Evolutionary conservation across 30 jellyfish, hydroid and myxozoan species (phyloP).

Genomic region (Turritopsis dohrnii): DNA sequence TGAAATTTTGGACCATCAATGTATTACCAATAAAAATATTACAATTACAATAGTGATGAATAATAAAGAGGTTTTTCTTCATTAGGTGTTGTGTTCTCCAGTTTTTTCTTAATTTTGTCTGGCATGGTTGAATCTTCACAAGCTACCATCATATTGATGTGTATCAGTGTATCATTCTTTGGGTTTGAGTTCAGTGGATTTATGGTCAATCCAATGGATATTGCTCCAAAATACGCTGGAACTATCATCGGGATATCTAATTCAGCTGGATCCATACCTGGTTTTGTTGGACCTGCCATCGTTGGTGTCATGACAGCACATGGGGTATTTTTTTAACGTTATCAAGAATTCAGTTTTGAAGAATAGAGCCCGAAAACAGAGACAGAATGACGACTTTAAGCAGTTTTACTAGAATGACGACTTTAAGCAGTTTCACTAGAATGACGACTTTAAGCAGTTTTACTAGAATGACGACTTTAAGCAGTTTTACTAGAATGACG

Average conservation of each 20-base stretch:
- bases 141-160: constrained; percentile 60
- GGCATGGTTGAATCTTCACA: constrained; percentile 69
- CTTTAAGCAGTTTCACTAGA: too few relatives aligned
- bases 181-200: constrained; percentile 92
- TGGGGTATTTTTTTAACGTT: constrained; percentile 47
- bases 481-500: too few relatives aligned
- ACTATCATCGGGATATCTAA: constrained; percentile 82
- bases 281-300: constrained; percentile 89
- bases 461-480: too few relatives aligned
- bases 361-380: too few relatives aligned
- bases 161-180: constrained; percentile 84
- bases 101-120: constrained; percentile 47
- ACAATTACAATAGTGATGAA: background rate
- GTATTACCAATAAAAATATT: too few relatives aligned
- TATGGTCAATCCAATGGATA: constrained; percentile 94
- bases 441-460: too few relatives aligned
- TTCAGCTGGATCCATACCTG: constrained; percentile 75
- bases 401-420: too few relatives aligned
- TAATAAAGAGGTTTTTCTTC: background rate
- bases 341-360: too few relatives aligned
- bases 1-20: too few relatives aligned
- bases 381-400: too few relatives aligned
- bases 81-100: constrained; percentile 79
- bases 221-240: constrained; percentile 96
- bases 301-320: constrained; percentile 84